Conservation (phyloP, 2,797 vertebrate species). For the Typhlichthys eigenmanni region DNA sequence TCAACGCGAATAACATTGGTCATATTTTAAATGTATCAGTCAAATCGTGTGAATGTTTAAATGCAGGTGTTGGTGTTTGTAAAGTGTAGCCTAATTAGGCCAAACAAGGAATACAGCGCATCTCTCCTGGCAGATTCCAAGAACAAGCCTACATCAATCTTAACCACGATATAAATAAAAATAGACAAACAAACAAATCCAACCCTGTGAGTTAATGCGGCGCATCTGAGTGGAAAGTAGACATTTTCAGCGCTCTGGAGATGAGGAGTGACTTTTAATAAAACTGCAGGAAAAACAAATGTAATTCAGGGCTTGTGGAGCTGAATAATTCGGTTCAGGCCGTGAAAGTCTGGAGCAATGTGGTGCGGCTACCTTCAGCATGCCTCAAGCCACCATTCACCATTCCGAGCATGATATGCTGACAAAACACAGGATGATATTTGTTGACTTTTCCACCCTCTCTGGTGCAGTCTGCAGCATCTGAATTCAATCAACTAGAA, state of each 20-base stretch:
- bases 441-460: conserved; percentile 1
- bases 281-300: conserved; percentile 88
- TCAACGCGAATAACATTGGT: no score
- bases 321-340: conserved; percentile 21
- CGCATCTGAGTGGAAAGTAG: conserved; percentile 98
- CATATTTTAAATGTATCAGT: neutral
- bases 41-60: neutral
- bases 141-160: conserved; percentile 94
- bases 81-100: conserved; percentile 85
- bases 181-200: conserved; percentile 95
- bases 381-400: conserved; percentile 52
- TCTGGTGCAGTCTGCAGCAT: conserved; percentile 77
- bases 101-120: conserved; percentile 79
- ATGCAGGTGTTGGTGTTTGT: conserved; percentile 80
- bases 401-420: conserved; percentile 56
- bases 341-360: neutral
- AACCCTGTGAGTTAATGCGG: conserved; percentile 91
- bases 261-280: conserved; percentile 97
- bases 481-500: conserved; percentile 94
- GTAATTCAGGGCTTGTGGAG: conserved; percentile 81
- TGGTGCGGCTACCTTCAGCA: conserved; percentile 11
- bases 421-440: conserved; percentile 21
- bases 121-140: conserved; percentile 81
- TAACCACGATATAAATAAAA: conserved; percentile 90
- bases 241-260: conserved; percentile 96